phyloP scores from a whole-genome alignment of 1,140 invertebrate genomes.

The Epicauta chinensis region DNA sequence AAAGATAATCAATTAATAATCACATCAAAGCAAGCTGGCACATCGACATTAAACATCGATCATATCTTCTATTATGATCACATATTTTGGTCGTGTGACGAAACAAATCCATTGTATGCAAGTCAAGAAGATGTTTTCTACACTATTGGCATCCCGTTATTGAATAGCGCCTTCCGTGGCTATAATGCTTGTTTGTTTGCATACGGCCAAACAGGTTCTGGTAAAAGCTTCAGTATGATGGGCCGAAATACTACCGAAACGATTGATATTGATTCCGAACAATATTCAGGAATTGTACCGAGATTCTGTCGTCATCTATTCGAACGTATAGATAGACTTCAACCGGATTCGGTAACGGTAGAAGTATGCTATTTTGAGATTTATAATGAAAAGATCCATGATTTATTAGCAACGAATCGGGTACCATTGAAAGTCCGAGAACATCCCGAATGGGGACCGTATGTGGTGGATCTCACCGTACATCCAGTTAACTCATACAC shows the following conservation, averaged over 20 bases:
- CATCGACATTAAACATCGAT: conserved; percentile 40
- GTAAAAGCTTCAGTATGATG: conserved; percentile 71
- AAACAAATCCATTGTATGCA: conserved; percentile 42
- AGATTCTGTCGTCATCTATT: conserved; percentile 79
- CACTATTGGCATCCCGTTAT: conserved; percentile 65
- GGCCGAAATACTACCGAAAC: conserved; percentile 43
- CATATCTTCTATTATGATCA: conserved; percentile 77
- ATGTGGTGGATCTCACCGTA: conserved; percentile 64
- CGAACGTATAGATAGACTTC: conserved; percentile 44
- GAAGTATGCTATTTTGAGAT: conserved; percentile 83
- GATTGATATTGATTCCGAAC: conserved; percentile 47
- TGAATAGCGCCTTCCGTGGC: conserved; percentile 81
- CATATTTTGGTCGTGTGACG: conserved; percentile 53
- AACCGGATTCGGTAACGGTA: conserved; percentile 46
- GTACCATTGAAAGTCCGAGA: conserved; percentile 63
- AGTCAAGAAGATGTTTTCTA: conserved; percentile 65
- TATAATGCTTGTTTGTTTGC: conserved; percentile 95
- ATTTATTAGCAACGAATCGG: conserved; percentile 54
- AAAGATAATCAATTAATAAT: conserved; percentile 53
- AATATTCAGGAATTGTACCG: conserved; percentile 70
- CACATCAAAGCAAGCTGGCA: conserved; percentile 46
- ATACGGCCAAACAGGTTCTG: conserved; percentile 90
- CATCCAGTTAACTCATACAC: conserved; percentile 58
- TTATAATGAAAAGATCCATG: conserved; percentile 83
- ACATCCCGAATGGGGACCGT: conserved; percentile 66